Percentiles rank a stretch among this genome's conserved stretches.
Conservation (phyloP, 2,113 vertebrate genomes). For the Macquaria australasica region DNA sequence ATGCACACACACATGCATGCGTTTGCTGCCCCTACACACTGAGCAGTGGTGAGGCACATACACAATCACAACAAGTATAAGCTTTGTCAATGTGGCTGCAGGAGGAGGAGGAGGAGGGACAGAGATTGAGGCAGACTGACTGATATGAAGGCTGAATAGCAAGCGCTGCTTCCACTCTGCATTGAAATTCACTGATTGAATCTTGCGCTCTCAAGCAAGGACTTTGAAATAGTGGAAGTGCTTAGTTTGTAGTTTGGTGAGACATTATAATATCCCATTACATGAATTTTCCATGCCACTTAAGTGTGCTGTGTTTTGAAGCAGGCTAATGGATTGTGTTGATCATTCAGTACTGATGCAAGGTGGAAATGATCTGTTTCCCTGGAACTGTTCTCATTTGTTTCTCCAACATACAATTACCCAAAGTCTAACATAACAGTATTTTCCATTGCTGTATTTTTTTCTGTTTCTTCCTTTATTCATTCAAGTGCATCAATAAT, state of each 20-base stretch:
- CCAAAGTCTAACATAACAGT: neutral
- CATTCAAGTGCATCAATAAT: slow-evolving; percentile 23
- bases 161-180: slow-evolving; percentile 59
- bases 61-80: slow-evolving; percentile 53
- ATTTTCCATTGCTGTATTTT: slow-evolving; percentile 32
- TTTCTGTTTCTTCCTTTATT: slow-evolving; percentile 21
- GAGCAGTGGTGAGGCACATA: slow-evolving; percentile 1
- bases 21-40: neutral
- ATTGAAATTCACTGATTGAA: slow-evolving; percentile 71
- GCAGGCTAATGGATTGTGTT: slow-evolving; percentile 48
- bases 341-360: slow-evolving; percentile 51
- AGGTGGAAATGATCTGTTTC: slow-evolving; percentile 57
- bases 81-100: slow-evolving; percentile 59
- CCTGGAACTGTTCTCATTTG: slow-evolving; percentile 46
- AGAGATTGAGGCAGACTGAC: slow-evolving; percentile 65
- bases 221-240: slow-evolving; percentile 60
- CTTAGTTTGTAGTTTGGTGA: slow-evolving; percentile 62
- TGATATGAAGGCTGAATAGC: slow-evolving; percentile 74
- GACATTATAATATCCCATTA: slow-evolving; percentile 61
- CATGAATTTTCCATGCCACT: slow-evolving; percentile 47
- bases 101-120: slow-evolving; percentile 43
- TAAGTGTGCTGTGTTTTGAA: slow-evolving; percentile 39
- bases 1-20: neutral
- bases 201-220: slow-evolving; percentile 63
- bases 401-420: slow-evolving; percentile 39